Evolutionary conservation across 2,797 vertebrate species (phyloP), one percentile per base, ranked within the genome.

Genomic region (Danio aesculapii): DNA sequence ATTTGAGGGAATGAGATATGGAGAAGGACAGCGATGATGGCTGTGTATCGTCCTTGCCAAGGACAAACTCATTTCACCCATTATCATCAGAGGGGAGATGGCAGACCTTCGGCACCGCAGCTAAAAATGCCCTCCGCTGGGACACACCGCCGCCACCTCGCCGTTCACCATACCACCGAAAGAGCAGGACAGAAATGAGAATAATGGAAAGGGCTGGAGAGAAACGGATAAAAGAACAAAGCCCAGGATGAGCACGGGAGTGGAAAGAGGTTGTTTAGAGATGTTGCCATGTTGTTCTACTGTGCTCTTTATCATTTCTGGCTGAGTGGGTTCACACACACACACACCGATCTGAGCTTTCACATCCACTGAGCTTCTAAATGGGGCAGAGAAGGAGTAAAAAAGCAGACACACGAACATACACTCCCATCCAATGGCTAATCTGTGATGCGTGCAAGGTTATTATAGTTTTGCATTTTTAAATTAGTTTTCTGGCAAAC

Each of bases 61-160:
- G 82, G 81, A 77, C 87, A 81, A 67, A 75, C 70, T 77, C 53
- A 81, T 84, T 86, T 79, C 66, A 83, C 55, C 63, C 46, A 59
- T 82, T 80, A 68, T 72, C 79, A 75, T 86, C 68, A 82, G 63
- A 44, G 43, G 73, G 62, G 49, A 74, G 66, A 71, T 9, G 46
- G 68, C 53, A 61, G 63, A 62, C 72, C 46, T 44, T 58, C 16
- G 6, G 50, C 62, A 67, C 57, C 21, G 47, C 17, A 55, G 71
- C 85, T 86, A 85, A 81, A 83, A 77, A 72, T 77, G 17, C 73
- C 69, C 70, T 72, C 70, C 44, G 49, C 17, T 72, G 81, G 68
- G 69, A 80, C 49, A 75, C 6, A 5, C 63, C 30, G 30, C 30
- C 30, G 30, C 30, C 66, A 75, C 58, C 68, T 61, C 41, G 6